Evolutionary conservation across 1,140 invertebrate genomes (phyloP), one percentile per base, ranked within the genome.

Genomic region (Akabosia matsudoensis): DNA sequence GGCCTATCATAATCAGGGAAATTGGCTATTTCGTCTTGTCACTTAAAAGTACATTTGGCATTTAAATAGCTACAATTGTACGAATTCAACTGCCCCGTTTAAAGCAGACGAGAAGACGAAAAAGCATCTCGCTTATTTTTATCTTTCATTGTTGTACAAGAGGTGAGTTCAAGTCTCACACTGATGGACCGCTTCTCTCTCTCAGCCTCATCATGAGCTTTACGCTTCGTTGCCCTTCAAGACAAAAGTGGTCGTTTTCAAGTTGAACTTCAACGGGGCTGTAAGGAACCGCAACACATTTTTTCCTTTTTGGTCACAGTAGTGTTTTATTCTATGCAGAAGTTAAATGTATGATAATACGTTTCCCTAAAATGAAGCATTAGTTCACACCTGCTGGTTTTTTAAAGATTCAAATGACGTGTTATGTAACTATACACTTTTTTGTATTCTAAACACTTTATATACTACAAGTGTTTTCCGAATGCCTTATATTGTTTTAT

Each of bases 361-460:
- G 26, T 28, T 67, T 31, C 31, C 28, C 22, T 7, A 2, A 30
- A 30, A 67, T 16, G n/a, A 14, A 7, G 24, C 31, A 31, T 2
- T 67, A 67, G 61, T 67, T 67, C 61, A 67, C 61, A 67, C 61
- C 61, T 67, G 61, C 61, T 31, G 61, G n/a, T n/a, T 67, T 67
- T 67, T 31, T 67, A 16, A 2, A 67, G 7, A 22, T 30, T 30
- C 22, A 22, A 67, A 67, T 13, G 61, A 56, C 4, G n/a, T 16
- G 24, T n/a, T 3, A 30, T 30, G 13, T 67, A 24, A 67, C 61
- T 67, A n/a, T 7, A 14, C 54, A n/a, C 7, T 22, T 4, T 61
- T 14, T 22, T 24, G 14, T 22, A 61, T 61, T 61, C 13, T 61
- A 18, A 45, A 45, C 37, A 45, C 7, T 45, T 45, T 45, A n/a